phyloP scores from a whole-genome alignment of 1,140 invertebrate species.

The Drosophila parvula region DNA sequence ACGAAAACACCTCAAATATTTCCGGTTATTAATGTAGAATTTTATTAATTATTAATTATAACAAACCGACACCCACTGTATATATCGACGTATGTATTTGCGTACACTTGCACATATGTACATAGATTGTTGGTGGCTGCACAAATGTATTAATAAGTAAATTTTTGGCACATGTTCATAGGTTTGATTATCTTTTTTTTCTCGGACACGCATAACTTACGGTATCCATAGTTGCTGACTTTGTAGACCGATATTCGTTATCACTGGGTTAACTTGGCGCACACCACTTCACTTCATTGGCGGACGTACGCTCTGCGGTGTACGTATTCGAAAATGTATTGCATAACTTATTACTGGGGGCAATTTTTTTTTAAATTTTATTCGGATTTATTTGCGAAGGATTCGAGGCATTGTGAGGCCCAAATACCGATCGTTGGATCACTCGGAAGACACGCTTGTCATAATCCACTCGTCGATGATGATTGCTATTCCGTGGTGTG shows the following conservation, averaged over 20 bases:
- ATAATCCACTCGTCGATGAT: conserved; percentile 32
- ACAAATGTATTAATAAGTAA: conserved; percentile 56
- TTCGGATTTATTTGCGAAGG: conserved; percentile 19
- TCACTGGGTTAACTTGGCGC: conserved; percentile 43
- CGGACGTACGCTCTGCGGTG: conserved; percentile 28
- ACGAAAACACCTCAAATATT: background rate
- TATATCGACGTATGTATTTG: conserved; percentile 12
- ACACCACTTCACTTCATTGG: conserved; percentile 19
- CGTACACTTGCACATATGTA: conserved; percentile 1
- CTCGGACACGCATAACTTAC: conserved; percentile 50
- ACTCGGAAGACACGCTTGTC: conserved; percentile 20
- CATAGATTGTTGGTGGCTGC: conserved; percentile 6
- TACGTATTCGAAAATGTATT: conserved; percentile 47
- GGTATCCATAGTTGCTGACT: conserved; percentile 38
- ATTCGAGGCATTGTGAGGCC: conserved; percentile 4
- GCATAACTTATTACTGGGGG: conserved; percentile 56
- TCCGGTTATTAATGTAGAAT: background rate
- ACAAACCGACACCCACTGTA: conserved; percentile 9
- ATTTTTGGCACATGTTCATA: conserved; percentile 45
- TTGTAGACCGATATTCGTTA: conserved; percentile 21
- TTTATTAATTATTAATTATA: conserved; percentile 4
- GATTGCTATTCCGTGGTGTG: conserved; percentile 27
- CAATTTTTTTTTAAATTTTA: conserved; percentile 30
- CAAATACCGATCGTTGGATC: conserved; percentile 15
- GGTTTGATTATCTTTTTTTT: conserved; percentile 5